Evolutionary conservation across 2,113 vertebrate species (phyloP), one percentile per base, ranked within the genome.

Genomic region (Plecturocebus donacophilus): DNA sequence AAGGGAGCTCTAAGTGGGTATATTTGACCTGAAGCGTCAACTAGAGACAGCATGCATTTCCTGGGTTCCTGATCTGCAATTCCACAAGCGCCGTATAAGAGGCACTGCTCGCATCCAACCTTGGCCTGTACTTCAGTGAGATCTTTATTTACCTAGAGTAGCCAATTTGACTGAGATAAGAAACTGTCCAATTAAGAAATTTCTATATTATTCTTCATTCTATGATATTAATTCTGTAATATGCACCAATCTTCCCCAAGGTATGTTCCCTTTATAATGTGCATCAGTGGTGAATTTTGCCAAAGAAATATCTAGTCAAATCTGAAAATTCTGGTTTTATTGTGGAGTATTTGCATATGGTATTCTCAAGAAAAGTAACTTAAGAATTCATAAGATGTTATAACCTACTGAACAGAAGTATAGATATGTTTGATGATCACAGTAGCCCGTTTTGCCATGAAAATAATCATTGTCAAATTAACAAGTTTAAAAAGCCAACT

Each of bases 291-390:
- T 32, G 23, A 83, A 79, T 47, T 85, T 81, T 82, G 56, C 35
- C 84, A 92, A 94, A 94, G 38, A 95, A 87, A 85, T 14, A 85
- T 71, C 30, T 90, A 12, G 13, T 45, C 16, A 84, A 90, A 83
- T 38, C 27, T 80, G 4, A 20, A 75, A 80, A 87, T 42, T 90
- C 14, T 87, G 20, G 75, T 35, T 77, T 93, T 77, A 58, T 38
- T 58, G 71, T 49, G 61, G 54, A 91, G 17, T 68, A 89, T 47
- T 86, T 85, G 27, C 27, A 73, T 56, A 58, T 71, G 30, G 75
- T 68, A 82, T 58, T 94, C 25, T 47, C n/a, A 73, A 89, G 38
- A 82, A 82, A 95, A 85, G 8, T 61, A 81, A 71, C 32, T 70
- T 45, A 93, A 84, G 68, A 94, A 75, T 77, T 58, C 47, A 7